Evolutionary conservation across 2,888 invertebrate species (phyloP).

Genomic region (Thera britannica): DNA sequence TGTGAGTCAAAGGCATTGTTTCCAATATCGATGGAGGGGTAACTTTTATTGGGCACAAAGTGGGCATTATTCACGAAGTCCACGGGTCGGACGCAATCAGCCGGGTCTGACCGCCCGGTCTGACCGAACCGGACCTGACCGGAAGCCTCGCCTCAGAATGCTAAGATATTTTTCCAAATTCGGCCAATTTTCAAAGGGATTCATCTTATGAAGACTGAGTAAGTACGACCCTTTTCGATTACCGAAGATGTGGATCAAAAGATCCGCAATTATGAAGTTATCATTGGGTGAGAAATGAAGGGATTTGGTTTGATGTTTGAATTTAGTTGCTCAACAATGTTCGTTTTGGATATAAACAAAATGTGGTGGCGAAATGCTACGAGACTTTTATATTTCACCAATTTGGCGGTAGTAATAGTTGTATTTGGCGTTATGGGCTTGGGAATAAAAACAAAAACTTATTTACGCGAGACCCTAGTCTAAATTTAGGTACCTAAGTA

Average conservation of each 20-base stretch:
- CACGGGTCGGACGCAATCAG: conserved; percentile 76
- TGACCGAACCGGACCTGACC: conserved; percentile 41
- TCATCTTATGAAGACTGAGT: conserved; percentile 72
- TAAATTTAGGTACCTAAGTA: too few species aligned
- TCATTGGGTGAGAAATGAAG: conserved; percentile 46
- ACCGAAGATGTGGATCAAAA: conserved; percentile 70
- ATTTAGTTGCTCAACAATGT: conserved; percentile 8
- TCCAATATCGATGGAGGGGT: conserved; percentile 78
- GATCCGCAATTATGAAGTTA: conserved; percentile 75
- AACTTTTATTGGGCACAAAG: conserved; percentile 83
- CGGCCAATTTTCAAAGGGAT: conserved; percentile 80
- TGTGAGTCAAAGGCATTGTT: conserved; percentile 81
- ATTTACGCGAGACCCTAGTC: too few species aligned
- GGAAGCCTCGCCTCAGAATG: conserved; percentile 79
- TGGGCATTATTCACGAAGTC: conserved; percentile 81
- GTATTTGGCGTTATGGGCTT: too few species aligned
- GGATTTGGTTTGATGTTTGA: conserved; percentile 24
- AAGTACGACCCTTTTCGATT: conserved; percentile 73
- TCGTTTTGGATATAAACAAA: background rate
- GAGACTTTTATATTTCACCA: too few species aligned
- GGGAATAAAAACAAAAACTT: too few species aligned
- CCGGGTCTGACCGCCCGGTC: conserved; percentile 41
- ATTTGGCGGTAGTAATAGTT: background rate
- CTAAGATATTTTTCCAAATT: conserved; percentile 81
- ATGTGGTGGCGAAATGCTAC: too few species aligned